Evolutionary conservation across 2,888 invertebrate genomes (phyloP).

Genomic region (Agriopis marginaria): DNA sequence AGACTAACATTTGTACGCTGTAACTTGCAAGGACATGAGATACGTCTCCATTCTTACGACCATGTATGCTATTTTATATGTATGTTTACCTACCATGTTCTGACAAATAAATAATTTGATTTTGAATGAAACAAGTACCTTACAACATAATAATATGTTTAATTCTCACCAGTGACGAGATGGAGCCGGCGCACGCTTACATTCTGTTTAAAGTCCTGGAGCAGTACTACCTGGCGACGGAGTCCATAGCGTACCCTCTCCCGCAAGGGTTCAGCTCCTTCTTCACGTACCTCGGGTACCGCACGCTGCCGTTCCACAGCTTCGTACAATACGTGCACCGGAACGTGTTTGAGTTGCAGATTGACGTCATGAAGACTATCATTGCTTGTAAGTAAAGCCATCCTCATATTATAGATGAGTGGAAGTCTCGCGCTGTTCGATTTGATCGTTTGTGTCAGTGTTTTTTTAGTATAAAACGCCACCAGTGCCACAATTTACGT

Average conservation of each 20-base stretch:
- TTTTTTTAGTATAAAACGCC: too few relatives aligned
- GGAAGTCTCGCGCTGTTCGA: too few relatives aligned
- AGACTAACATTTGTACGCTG: too few relatives aligned
- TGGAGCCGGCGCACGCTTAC: conserved; percentile 88
- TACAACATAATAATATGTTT: not conserved
- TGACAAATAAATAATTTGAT: too few relatives aligned
- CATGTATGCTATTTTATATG: too few relatives aligned
- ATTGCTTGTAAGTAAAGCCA: conserved; percentile 90
- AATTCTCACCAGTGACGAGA: conserved; percentile 47
- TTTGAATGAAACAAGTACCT: too few relatives aligned
- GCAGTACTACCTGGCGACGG: conserved; percentile 92
- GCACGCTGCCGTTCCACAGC: conserved; percentile 90
- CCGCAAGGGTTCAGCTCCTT: conserved; percentile 96
- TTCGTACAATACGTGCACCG: conserved; percentile 94
- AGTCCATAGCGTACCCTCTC: conserved; percentile 91
- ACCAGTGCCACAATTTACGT: too few relatives aligned
- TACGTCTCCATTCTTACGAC: too few relatives aligned
- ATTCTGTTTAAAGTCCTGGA: conserved; percentile 92
- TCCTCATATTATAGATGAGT: too few relatives aligned
- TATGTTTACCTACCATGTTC: too few relatives aligned
- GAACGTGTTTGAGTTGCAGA: conserved; percentile 94
- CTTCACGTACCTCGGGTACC: conserved; percentile 94
- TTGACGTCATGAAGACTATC: conserved; percentile 94
- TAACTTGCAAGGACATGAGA: too few relatives aligned
- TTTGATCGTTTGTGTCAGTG: too few relatives aligned